Percentiles rank a stretch among this genome's conserved stretches.
These are phyloP conservation scores for Cartodere bifasciata DNA, from an alignment of 2,888 invertebrate genomes.

Conservation along the genomic window DNA sequence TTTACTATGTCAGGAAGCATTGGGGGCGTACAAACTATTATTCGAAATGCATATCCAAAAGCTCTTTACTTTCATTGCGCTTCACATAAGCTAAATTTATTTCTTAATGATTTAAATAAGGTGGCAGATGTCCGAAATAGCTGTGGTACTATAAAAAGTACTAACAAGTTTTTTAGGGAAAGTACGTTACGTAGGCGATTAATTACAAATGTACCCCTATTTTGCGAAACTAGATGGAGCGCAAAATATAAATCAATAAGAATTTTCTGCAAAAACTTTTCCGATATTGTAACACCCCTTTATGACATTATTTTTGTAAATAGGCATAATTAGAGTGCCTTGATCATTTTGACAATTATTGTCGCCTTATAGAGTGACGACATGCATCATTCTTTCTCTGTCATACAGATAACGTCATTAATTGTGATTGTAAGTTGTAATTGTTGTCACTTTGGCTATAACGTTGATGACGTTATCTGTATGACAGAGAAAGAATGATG, in stretches of 20 bases:
- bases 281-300: constrained; percentile 1
- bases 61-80: constrained; percentile 10
- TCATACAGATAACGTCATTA: too few relatives aligned
- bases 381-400: too few relatives aligned
- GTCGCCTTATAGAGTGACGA: too few relatives aligned
- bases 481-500: too few relatives aligned
- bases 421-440: too few relatives aligned
- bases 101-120: constrained; percentile 17
- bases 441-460: too few relatives aligned
- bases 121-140: constrained; percentile 18
- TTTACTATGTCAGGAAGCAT: constrained; percentile 17
- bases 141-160: constrained; percentile 17
- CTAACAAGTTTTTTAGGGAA: constrained; percentile 18
- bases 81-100: constrained; percentile 17
- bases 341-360: too few relatives aligned
- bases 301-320: too few relatives aligned
- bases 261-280: constrained; percentile 14
- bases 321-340: too few relatives aligned
- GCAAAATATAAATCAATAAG: constrained; percentile 15
- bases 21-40: constrained; percentile 15
- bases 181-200: constrained; percentile 14
- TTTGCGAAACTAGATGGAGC: constrained; percentile 14
- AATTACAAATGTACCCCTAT: constrained; percentile 7
- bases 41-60: constrained; percentile 14
- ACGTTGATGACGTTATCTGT: too few relatives aligned